Base-by-base conservation (phyloP, 2,797 vertebrate genomes). In the Thripadectes ignobilis region DNA sequence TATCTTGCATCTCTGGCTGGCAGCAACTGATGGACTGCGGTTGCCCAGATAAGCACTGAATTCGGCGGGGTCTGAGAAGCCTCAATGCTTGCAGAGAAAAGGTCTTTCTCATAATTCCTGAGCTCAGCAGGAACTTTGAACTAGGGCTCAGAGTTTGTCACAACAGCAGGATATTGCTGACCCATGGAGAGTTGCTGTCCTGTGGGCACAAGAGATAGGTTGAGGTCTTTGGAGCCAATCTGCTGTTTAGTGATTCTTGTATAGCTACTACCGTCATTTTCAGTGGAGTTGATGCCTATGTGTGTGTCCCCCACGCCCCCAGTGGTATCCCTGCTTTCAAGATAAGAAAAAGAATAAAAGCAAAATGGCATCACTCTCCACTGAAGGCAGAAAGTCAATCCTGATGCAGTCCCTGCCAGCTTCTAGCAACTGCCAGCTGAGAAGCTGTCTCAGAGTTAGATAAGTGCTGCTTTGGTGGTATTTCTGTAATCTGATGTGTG, bases 401-500 rank as follows among this genome's bases (percentile, higher is more conserved):
- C 93, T 66, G 14, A 3, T 90, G 34, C 39, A 54, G 38, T 45
- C 43, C 16, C 62, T 93, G 82, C 66, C 82, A 75, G 43, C 39
- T 77, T 92, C 58, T 29, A 75, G 54, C 58, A 93, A 26, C 49
- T 81, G 89, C 39, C 82, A 86, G 38, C 79, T 94, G 93, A 94
- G 73, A 88, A 92, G 54, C 69, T 54, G 46, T 75, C 76, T 65
- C 32, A 0, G 0, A 81, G 68, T 85, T 67, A 83, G 78, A 85
- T 74, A 83, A 94, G 49, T 19, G 49, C 43, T 94, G 62, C 43
- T 89, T 94, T 95, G 36, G 32, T 30, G 39, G 43, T 52, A 75
- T 93, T 93, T 93, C 89, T 91, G 65, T 85, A 69, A 82, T 87
- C 54, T 78, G 85, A 84, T 1, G 0, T 78, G 82, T 86, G 66